phyloP scores from a whole-genome alignment of 2,113 vertebrate species.

The Catagonus wagneri region DNA sequence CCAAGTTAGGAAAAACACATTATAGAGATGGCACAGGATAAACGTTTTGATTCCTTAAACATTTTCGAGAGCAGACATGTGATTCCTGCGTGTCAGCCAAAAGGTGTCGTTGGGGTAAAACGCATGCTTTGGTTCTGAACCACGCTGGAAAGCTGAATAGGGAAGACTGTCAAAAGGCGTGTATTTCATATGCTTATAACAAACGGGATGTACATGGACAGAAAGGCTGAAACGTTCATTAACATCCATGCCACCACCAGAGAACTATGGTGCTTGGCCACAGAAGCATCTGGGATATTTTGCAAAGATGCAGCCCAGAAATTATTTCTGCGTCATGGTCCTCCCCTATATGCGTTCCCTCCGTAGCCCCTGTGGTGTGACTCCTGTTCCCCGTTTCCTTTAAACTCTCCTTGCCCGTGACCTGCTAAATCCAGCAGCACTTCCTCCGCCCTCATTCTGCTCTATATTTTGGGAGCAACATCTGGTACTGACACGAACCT shows the following conservation, averaged over 20 bases:
- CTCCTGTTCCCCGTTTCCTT: background rate
- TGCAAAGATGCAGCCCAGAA: too few species aligned
- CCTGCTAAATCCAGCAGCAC: background rate
- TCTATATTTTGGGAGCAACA: background rate
- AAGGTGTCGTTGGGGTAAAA: background rate
- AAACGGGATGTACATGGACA: background rate
- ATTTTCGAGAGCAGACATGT: background rate
- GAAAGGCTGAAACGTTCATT: background rate
- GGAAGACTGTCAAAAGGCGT: background rate
- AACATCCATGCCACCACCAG: accelerated
- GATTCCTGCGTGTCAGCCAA: background rate
- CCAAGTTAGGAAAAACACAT: background rate
- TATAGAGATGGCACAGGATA: background rate
- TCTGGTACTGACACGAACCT: background rate
- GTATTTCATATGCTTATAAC: background rate
- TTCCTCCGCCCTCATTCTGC: background rate
- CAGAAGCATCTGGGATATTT: background rate
- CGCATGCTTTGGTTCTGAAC: background rate
- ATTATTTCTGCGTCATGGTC: accelerated
- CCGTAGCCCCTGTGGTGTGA: accelerated
- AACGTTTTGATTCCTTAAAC: background rate
- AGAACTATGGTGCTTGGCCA: background rate
- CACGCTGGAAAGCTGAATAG: background rate
- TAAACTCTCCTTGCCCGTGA: background rate
- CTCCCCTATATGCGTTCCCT: background rate